phyloP scores from a whole-genome alignment of 2,888 invertebrate species.

The Coleophora deauratella region DNA sequence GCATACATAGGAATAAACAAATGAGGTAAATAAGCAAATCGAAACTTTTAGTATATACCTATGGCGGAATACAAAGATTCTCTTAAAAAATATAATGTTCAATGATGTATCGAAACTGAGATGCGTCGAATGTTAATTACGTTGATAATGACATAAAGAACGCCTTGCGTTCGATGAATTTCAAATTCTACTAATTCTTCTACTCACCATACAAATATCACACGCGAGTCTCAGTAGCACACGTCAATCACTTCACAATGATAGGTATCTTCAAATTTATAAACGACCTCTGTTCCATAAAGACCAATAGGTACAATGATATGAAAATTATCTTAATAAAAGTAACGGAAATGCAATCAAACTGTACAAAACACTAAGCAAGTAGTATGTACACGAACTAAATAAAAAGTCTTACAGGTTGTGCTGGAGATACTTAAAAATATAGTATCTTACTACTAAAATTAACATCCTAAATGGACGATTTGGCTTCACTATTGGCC shows the following conservation, averaged over 20 bases:
- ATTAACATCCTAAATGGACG: conserved; percentile 28
- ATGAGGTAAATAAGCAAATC: no score
- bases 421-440: conserved; percentile 12
- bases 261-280: no score
- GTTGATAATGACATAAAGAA: conserved; percentile 14
- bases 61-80: no score
- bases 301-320: conserved; percentile 42
- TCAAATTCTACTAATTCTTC: conserved; percentile 47
- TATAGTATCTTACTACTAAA: no score
- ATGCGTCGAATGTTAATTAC: no score
- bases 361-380: conserved; percentile 12
- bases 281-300: conserved; percentile 20
- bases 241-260: conserved; percentile 11
- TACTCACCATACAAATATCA: conserved; percentile 54
- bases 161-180: conserved; percentile 49
- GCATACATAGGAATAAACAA: no score
- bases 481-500: conserved; percentile 48
- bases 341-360: conserved; percentile 18
- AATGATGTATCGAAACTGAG: no score
- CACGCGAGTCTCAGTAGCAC: conserved; percentile 39
- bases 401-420: conserved; percentile 8
- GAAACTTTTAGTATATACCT: no score
- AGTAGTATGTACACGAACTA: conserved; percentile 4
- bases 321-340: conserved; percentile 14
- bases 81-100: no score